Evolutionary conservation across 2,113 vertebrate species (phyloP), one percentile per base, ranked within the genome.

Genomic region (Sturnira hondurensis): DNA sequence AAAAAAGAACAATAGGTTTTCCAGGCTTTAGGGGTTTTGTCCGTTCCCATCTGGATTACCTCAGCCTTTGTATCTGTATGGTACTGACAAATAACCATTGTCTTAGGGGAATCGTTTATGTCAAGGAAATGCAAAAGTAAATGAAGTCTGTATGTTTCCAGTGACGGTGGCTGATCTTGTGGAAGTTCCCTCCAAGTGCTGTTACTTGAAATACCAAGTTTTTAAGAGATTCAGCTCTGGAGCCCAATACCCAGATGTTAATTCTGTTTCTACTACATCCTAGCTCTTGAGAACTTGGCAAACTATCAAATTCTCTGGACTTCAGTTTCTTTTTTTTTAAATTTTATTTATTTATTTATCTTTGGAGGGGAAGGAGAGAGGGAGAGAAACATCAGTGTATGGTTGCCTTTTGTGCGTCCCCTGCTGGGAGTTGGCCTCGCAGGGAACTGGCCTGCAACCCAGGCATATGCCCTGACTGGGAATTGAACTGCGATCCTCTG

Each of bases 41-140:
- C 86, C 93, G 56, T 36, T 65, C 33, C 68, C 50, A 81, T 63
- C 58, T 93, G 45, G 77, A 8, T 65, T 56, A 28, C 50, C 24
- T 90, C 36, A 70, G 24, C 28, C 43, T 85, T 89, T 90, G 3
- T 36, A 82, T 73, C 45, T 87, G 22, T 24, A 84, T 73, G 26
- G 19, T 36, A 95, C 31, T 89, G 50, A 28, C 31, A 77, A 89
- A 82, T 83, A 86, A 67, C n/a, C 78, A 43, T 68, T 97, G 74
- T 76, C 52, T 38, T 63, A 45, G 28, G n/a, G 71, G 81, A 92
- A 63, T 94, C 5, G 47, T 89, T 96, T 82, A 82, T 80, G 26
- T 16, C 33, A 61, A 82, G 26, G n/a, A 86, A 95, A 94, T 38
- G 90, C 52, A 68, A 92, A 93, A 94, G 90, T 67, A 77, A 74